Evolutionary conservation across 2,113 vertebrate genomes (phyloP).

Genomic region (Tetrax tetrax): DNA sequence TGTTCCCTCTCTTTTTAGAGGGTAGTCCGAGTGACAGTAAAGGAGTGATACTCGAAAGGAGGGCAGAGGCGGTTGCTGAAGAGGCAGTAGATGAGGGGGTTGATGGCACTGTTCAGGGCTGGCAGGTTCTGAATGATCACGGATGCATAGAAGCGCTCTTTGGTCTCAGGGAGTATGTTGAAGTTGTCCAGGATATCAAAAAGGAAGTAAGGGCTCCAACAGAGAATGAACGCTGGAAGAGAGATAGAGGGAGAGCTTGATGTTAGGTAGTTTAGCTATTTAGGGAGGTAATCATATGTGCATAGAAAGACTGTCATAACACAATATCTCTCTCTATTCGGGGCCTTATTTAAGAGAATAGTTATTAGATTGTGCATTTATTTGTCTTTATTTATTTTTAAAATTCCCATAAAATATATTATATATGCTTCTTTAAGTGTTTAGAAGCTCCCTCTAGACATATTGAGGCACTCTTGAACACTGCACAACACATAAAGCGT

Average conservation of each 20-base stretch:
- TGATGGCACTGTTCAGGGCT: constrained; percentile 79
- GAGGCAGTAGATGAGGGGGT: constrained; percentile 79
- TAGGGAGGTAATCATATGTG: background rate
- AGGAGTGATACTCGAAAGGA: constrained; percentile 54
- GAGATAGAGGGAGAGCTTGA: background rate
- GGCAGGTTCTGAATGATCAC: constrained; percentile 83
- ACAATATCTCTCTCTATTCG: background rate
- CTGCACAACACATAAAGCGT: constrained; percentile 33
- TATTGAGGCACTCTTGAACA: background rate
- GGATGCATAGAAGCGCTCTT: constrained; percentile 74
- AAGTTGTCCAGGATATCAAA: constrained; percentile 85
- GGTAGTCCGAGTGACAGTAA: background rate
- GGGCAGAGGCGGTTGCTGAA: constrained; percentile 70
- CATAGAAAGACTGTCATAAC: background rate
- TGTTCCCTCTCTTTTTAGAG: background rate
- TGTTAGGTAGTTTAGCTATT: background rate
- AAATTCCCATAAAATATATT: constrained; percentile 38
- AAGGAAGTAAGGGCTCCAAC: constrained; percentile 83
- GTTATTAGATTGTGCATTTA: constrained; percentile 26
- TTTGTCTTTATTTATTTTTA: constrained; percentile 30
- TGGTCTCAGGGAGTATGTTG: constrained; percentile 78
- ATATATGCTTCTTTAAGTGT: background rate
- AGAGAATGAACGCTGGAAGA: constrained; percentile 63
- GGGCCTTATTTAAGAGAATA: constrained; percentile 24
- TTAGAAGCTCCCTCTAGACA: constrained; percentile 34